Evolutionary conservation across 2,888 invertebrate species (phyloP), one percentile per base, ranked within the genome.

Genomic region (Cantharis rufa): DNA sequence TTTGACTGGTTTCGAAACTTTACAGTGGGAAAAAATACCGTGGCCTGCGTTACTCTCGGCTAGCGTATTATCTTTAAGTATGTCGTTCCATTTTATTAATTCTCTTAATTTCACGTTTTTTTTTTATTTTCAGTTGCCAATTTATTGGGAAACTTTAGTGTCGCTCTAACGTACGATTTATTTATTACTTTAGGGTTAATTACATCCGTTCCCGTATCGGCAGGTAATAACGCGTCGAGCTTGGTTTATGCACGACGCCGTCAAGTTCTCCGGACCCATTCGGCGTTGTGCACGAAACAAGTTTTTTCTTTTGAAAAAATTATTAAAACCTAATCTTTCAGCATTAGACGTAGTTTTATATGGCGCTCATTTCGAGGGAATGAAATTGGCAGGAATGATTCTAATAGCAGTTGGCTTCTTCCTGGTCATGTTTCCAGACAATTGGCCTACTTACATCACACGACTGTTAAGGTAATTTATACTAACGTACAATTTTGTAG

Each of bases 371-470:
- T 98, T 98, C 88, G 94, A 95, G 84, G 97, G 97, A 64, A 98
- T 98, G 98, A 96, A 97, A 90, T 89, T 98, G 84, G 95, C 97
- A n/a, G 98, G 98, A 27, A 94, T 98, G 87, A 94, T 97, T 81
- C 90, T 98, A 73, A 97, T 98, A 83, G 92, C 94, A 0, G 94
- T 96, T 74, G 97, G 98, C 72, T 97, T 98, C 90, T 94, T 96
- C 88, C 91, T 98, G 73, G 97, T 98, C 79, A 95, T 98, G 94
- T 95, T 98, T 83, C 98, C 98, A 0, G 96, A 96, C 88, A 97
- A 98, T 90, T 98, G 98, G 98, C 97, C 97, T 0, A 96, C 97
- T 87, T 97, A 97, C 88, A 95, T 97, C 88, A 96, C 96, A 85
- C 91, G 96, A 82, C 90, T 97, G 78, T 90, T 97, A 84, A 93